Evolutionary conservation across 2,888 invertebrate genomes (phyloP).

Genomic region (Polylopha cassiicola): DNA sequence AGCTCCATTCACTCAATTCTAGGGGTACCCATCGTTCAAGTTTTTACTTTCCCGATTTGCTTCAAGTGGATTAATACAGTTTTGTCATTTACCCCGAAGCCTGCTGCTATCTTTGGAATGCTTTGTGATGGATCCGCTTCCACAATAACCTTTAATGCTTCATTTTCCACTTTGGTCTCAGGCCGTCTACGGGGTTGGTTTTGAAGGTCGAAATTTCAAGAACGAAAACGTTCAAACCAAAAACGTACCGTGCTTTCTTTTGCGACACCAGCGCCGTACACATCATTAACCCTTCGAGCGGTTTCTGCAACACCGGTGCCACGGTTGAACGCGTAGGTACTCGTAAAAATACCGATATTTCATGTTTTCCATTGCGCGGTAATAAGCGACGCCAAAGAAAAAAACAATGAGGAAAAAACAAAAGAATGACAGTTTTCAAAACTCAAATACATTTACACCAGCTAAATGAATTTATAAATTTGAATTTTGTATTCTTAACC

Average conservation of each 20-base stretch:
- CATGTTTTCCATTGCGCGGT: too few species aligned
- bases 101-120: constrained; percentile 10
- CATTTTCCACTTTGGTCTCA: constrained; percentile 9
- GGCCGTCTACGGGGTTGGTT: constrained; percentile 5
- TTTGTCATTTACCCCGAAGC: too few species aligned
- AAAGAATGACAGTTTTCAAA: constrained; percentile 11
- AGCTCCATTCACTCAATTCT: constrained; percentile 1
- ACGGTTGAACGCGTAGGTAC: too few species aligned
- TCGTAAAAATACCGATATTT: too few species aligned
- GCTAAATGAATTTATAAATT: constrained; percentile 16
- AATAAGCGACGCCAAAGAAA: too few species aligned
- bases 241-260: constrained; percentile 2
- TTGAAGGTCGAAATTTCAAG: constrained; percentile 4
- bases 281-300: neutral
- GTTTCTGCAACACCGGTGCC: too few species aligned
- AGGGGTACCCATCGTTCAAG: constrained; percentile 1
- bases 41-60: too few species aligned
- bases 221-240: too few species aligned
- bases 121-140: constrained; percentile 8
- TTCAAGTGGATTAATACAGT: too few species aligned
- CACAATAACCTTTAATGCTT: constrained; percentile 11
- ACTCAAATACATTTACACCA: constrained; percentile 7
- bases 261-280: neutral
- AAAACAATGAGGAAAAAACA: too few species aligned
- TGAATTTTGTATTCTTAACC: constrained; percentile 24